Base-by-base conservation (phyloP, 2,113 vertebrate species). In the Chiloscyllium plagiosum region DNA sequence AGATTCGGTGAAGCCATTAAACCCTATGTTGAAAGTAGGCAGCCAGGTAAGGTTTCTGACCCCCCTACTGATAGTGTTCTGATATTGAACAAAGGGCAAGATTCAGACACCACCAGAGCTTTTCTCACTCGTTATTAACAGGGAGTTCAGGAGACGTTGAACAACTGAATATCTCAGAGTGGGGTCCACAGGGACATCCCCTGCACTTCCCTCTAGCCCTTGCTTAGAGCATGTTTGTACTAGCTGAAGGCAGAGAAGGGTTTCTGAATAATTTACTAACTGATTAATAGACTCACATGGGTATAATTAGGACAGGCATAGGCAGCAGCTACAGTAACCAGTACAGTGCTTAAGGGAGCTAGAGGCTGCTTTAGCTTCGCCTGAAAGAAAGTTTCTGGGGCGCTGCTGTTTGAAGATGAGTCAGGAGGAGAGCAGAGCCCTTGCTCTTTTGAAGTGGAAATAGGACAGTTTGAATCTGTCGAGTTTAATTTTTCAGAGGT, bases 401-500 rank as follows among this genome's bases (percentile, higher is more conserved):
- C 98, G 97, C 98, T 97, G 97, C 97, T 98, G 98, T 98, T 99
- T 98, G 98, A 99, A 98, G 99, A 98, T 98, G 98, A 98, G 98
- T 99, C 99, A 98, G 98, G 98, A 98, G 98, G 98, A 98, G 98
- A 98, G 98, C 97, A 97, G 98, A 97, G 98, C 98, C 98, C 97
- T 98, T 98, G 98, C 98, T 97, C 98, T 98, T 99, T 99, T 99
- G 99, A 99, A 99, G 99, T 99, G 99, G 99, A 99, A 99, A 99
- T 99, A 99, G 99, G 99, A 99, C 99, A 99, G 99, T 99, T 99
- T 99, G 98, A 99, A 99, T 99, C 98, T 98, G 98, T 99, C 98
- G 98, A 98, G 98, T 99, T 99, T 99, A 99, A 99, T 99, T 99
- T 99, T 99, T 99, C 98, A 99, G 98, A 98, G 98, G 98, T 98